Percentiles rank a stretch among this genome's conserved stretches.
Conservation (phyloP, 2,113 vertebrate species). For the Silurus glanis region DNA sequence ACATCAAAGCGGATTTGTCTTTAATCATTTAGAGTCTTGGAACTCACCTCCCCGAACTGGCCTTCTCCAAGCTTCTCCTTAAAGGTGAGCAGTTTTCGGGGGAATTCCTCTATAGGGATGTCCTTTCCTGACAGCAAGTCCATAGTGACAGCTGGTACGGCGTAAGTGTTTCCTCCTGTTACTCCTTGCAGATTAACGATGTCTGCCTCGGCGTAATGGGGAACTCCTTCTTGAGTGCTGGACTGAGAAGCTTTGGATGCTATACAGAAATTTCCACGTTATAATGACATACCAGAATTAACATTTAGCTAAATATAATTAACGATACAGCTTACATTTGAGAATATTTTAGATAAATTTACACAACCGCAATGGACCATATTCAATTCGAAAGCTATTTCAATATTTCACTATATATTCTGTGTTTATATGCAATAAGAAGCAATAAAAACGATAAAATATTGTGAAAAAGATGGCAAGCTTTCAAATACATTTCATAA, state of each 20-base stretch:
- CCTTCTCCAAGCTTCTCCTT: slow-evolving; percentile 98
- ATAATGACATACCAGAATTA: too few species aligned
- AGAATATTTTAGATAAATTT: too few species aligned
- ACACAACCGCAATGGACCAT: too few species aligned
- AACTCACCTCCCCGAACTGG: slow-evolving; percentile 93
- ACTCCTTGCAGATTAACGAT: slow-evolving; percentile 96
- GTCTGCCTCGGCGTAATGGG: slow-evolving; percentile 96
- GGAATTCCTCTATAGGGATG: slow-evolving; percentile 89
- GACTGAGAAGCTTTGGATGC: slow-evolving; percentile 73
- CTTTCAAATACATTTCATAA: too few species aligned
- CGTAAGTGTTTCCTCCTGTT: slow-evolving; percentile 94
- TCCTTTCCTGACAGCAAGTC: slow-evolving; percentile 93
- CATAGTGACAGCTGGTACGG: slow-evolving; percentile 92
- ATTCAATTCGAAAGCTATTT: too few species aligned
- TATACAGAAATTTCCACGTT: slow-evolving; percentile 62
- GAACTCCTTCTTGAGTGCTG: slow-evolving; percentile 80
- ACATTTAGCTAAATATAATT: too few species aligned
- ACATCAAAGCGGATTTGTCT: neutral
- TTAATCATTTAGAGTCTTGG: neutral
- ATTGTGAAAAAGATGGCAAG: too few species aligned
- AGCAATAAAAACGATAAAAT: too few species aligned
- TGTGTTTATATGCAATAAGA: too few species aligned
- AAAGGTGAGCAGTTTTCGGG: slow-evolving; percentile 87
- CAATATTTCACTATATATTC: too few species aligned
- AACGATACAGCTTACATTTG: too few species aligned